These are phyloP conservation scores for Nematolebias whitei DNA, from an alignment of 2,113 vertebrate species.

Conservation along the genomic window DNA sequence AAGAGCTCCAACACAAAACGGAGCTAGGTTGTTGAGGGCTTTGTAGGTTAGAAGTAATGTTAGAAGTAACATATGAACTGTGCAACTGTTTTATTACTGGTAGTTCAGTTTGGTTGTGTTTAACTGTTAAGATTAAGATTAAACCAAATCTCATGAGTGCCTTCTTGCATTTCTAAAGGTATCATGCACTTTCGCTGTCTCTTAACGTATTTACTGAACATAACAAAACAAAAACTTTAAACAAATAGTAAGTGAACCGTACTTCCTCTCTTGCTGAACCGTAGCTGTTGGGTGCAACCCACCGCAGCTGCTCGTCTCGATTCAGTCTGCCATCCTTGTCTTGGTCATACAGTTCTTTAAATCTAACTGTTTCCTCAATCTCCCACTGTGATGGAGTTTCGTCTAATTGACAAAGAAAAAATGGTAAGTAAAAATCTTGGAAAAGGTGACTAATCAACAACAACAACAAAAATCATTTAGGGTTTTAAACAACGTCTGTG, in stretches of 20 bases:
- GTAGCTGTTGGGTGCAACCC: conserved; percentile 94
- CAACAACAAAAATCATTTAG: too few species aligned
- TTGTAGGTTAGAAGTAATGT: too few species aligned
- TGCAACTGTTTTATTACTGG: too few species aligned
- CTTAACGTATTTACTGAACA: background rate
- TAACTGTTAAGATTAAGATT: background rate
- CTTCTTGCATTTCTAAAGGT: background rate
- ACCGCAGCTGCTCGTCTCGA: conserved; percentile 89
- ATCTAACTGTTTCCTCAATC: conserved; percentile 91
- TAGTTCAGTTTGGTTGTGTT: background rate
- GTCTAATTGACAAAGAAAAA: conserved; percentile 32
- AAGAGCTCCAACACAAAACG: too few species aligned
- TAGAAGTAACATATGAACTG: background rate
- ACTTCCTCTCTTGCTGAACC: conserved; percentile 95
- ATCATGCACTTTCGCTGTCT: background rate
- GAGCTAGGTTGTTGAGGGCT: too few species aligned
- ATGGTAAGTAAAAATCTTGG: background rate
- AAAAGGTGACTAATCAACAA: background rate
- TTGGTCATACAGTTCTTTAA: conserved; percentile 93
- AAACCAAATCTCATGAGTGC: background rate
- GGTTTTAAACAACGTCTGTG: background rate
- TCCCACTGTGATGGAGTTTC: conserved; percentile 91
- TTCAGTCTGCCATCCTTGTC: conserved; percentile 88
- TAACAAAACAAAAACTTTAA: background rate
- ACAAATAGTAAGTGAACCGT: background rate